Percentiles rank a stretch among this genome's conserved stretches.
These are phyloP conservation scores for Lucilia cuprina DNA, from an alignment of 1,140 invertebrate genomes.

Conservation along the genomic window DNA sequence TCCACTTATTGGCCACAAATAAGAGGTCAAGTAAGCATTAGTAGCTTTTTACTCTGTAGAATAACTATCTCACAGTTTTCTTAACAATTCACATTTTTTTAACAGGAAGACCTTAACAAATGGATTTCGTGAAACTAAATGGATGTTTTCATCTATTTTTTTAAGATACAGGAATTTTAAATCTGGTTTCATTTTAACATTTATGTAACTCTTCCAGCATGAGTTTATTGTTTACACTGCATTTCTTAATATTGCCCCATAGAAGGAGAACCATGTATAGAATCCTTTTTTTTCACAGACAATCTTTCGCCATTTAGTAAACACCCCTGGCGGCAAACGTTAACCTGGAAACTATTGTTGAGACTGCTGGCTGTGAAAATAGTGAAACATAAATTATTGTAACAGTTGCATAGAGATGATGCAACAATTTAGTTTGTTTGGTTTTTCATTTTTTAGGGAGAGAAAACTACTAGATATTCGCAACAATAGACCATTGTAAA, in stretches of 20 bases:
- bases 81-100: background rate
- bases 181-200: too few species aligned
- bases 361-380: background rate
- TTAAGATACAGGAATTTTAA: too few species aligned
- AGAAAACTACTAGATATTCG: too few species aligned
- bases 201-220: too few species aligned
- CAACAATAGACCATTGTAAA: too few species aligned
- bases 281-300: background rate
- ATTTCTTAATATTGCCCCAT: background rate
- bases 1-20: slow-evolving; percentile 20
- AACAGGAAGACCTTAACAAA: slow-evolving; percentile 13
- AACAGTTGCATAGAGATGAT: background rate
- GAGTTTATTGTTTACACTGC: background rate
- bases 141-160: background rate
- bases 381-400: background rate
- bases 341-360: background rate
- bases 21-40: slow-evolving; percentile 25
- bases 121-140: slow-evolving; percentile 1
- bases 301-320: slow-evolving; percentile 19
- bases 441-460: too few species aligned
- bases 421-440: too few species aligned
- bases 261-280: background rate
- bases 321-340: background rate
- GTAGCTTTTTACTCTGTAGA: background rate
- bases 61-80: background rate